phyloP scores from a whole-genome alignment of 2,797 vertebrate genomes.

The Avahi laniger region DNA sequence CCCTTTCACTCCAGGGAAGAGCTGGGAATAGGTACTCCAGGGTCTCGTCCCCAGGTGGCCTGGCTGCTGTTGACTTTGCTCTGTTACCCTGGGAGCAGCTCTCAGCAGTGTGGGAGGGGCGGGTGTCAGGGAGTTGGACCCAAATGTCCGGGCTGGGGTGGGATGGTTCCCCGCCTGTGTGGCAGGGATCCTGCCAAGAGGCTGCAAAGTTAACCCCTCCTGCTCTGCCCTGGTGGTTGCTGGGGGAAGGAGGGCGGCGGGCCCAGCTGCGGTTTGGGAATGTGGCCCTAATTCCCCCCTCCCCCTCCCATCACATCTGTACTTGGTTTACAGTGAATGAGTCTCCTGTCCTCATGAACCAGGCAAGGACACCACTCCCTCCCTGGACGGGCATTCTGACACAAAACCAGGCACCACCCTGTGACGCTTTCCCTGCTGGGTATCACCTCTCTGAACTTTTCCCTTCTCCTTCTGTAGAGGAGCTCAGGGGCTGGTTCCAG shows the following conservation, averaged over 20 bases:
- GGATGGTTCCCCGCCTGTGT: constrained; percentile 52
- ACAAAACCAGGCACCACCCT: constrained; percentile 45
- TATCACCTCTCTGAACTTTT: neutral
- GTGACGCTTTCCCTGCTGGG: neutral
- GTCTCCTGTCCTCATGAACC: constrained; percentile 74
- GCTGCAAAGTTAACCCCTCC: constrained; percentile 71
- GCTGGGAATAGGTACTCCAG: constrained; percentile 72
- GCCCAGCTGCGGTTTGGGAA: constrained; percentile 67
- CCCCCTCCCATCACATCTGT: constrained; percentile 72
- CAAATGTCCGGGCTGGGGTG: constrained; percentile 49
- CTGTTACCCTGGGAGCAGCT: constrained; percentile 74
- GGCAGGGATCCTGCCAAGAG: constrained; percentile 54
- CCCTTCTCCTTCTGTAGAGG: neutral
- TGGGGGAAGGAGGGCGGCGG: constrained; percentile 15
- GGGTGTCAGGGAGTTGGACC: constrained; percentile 58
- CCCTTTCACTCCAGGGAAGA: constrained; percentile 54
- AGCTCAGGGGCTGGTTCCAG: neutral
- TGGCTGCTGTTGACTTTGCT: constrained; percentile 75
- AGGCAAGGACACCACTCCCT: constrained; percentile 62
- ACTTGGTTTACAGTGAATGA: constrained; percentile 79
- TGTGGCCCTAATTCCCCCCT: constrained; percentile 52
- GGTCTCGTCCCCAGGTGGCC: constrained; percentile 75
- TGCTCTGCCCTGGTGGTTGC: constrained; percentile 26
- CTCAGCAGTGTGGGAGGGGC: constrained; percentile 53
- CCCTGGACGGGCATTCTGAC: constrained; percentile 57